phyloP scores from a whole-genome alignment of 2,888 invertebrate species.

The Hofmannophila pseudospretella region DNA sequence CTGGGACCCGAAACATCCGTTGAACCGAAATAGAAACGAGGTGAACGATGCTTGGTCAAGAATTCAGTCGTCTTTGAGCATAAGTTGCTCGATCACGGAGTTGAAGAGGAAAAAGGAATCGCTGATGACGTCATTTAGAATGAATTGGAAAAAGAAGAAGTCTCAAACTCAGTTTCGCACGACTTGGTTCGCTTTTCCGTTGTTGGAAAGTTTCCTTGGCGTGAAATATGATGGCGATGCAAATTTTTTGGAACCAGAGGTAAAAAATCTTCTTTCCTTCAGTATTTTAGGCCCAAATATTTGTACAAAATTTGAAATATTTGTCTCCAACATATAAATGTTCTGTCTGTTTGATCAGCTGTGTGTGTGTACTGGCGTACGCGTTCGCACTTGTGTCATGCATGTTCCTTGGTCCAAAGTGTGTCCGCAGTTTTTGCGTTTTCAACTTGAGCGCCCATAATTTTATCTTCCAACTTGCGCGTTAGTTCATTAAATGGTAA shows the following conservation, averaged over 20 bases:
- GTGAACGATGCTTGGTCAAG: slow-evolving; percentile 58
- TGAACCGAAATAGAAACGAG: slow-evolving; percentile 52
- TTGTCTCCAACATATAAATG: background rate
- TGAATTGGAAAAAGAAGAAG: slow-evolving; percentile 48
- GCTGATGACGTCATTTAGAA: slow-evolving; percentile 62
- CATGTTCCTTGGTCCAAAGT: too few relatives aligned
- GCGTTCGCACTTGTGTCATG: too few relatives aligned
- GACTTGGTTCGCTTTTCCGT: slow-evolving; percentile 61
- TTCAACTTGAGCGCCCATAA: too few relatives aligned
- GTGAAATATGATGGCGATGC: slow-evolving; percentile 54
- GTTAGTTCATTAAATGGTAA: too few relatives aligned
- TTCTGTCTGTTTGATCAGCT: too few relatives aligned
- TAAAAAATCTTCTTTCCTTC: slow-evolving; percentile 17
- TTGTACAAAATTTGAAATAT: background rate
- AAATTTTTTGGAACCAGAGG: slow-evolving; percentile 50
- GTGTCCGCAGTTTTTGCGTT: too few relatives aligned
- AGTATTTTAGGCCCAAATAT: background rate
- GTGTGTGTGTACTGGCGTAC: too few relatives aligned
- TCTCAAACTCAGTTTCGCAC: slow-evolving; percentile 39
- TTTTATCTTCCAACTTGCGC: too few relatives aligned
- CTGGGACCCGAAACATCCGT: slow-evolving; percentile 61
- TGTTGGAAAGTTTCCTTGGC: slow-evolving; percentile 66
- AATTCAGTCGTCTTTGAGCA: slow-evolving; percentile 47
- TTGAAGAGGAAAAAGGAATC: slow-evolving; percentile 70
- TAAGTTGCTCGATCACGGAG: slow-evolving; percentile 44